These are phyloP conservation scores for Cotesia glomerata DNA, from an alignment of 1,140 invertebrate species.

Conservation along the genomic window DNA sequence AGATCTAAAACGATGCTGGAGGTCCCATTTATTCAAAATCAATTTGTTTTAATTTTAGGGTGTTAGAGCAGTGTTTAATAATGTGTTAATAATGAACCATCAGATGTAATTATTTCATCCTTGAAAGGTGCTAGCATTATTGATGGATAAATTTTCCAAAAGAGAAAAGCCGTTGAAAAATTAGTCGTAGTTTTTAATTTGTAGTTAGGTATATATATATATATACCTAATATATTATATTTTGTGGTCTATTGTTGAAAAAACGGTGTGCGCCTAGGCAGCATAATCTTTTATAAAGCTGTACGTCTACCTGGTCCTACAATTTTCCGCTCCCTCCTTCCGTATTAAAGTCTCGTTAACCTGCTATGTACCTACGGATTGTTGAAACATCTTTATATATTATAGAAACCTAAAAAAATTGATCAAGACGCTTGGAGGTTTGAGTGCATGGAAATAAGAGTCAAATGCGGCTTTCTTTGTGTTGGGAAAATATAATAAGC, in stretches of 20 bases:
- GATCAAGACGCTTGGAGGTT: conserved; percentile 3
- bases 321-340: conserved; percentile 42
- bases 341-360: conserved; percentile 54
- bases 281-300: not conserved
- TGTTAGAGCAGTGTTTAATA: conserved; percentile 24
- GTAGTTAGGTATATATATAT: too few species aligned
- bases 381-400: too few species aligned
- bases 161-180: not conserved
- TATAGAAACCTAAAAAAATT: not conserved
- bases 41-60: conserved; percentile 29
- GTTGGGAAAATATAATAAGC: not conserved
- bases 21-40: conserved; percentile 20
- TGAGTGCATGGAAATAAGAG: not conserved
- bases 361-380: not conserved
- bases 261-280: not conserved
- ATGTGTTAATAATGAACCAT: not conserved
- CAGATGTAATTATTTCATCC: conserved; percentile 19
- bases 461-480: conserved; percentile 6
- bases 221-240: not conserved
- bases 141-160: not conserved
- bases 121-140: conserved; percentile 15
- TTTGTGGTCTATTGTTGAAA: not conserved
- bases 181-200: too few species aligned
- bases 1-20: conserved; percentile 19
- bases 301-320: conserved; percentile 31